Conservation (phyloP, 2,888 invertebrate genomes). For the Alsophila aescularia region DNA sequence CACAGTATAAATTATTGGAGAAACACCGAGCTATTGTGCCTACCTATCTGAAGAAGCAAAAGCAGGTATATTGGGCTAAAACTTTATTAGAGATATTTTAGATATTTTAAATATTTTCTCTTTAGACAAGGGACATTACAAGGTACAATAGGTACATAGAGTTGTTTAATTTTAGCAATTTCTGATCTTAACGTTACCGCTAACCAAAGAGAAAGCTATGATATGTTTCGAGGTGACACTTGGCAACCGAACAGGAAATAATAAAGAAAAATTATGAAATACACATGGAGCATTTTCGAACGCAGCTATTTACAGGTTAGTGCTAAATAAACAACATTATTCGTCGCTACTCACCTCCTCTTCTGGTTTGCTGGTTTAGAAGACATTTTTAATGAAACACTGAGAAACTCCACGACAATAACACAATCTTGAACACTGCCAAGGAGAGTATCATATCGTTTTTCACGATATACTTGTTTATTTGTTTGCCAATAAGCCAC, state of each 20-base stretch:
- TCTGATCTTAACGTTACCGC: neutral
- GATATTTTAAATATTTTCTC: too few species aligned
- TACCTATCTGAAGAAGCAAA: too few species aligned
- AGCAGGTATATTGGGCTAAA: too few species aligned
- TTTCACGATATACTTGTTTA: conserved; percentile 58
- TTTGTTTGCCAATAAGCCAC: conserved; percentile 60
- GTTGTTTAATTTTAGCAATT: too few species aligned
- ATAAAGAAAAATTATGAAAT: conserved; percentile 19
- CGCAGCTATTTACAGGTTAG: conserved; percentile 21
- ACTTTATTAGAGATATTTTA: too few species aligned
- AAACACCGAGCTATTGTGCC: too few species aligned
- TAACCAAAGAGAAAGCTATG: conserved; percentile 51
- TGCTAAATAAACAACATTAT: conserved; percentile 31
- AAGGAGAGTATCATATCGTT: conserved; percentile 84
- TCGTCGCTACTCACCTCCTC: conserved; percentile 84
- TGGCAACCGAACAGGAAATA: conserved; percentile 44
- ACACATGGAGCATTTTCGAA: conserved; percentile 1
- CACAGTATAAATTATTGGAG: too few species aligned
- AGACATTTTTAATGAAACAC: conserved; percentile 75
- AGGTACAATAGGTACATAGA: too few species aligned
- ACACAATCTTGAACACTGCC: conserved; percentile 84
- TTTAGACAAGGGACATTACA: too few species aligned
- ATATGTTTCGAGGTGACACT: conserved; percentile 40
- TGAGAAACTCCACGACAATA: conserved; percentile 78
- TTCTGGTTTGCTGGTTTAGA: conserved; percentile 87